Conservation (phyloP, 1,140 invertebrate genomes). For the Coenobita brevimanus region DNA sequence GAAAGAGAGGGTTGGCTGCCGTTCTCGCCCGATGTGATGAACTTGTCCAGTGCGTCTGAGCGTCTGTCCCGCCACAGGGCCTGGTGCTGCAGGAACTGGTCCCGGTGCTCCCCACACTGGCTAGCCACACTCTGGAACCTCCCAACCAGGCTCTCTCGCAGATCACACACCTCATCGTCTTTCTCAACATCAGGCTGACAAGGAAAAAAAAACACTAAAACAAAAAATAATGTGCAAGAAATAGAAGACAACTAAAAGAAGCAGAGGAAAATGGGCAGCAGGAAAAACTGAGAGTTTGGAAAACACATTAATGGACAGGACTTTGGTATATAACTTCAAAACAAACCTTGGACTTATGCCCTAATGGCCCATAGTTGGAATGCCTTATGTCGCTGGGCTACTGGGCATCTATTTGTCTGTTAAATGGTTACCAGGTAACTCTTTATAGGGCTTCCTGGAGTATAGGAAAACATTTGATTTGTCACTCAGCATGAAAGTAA, state of each 20-base stretch:
- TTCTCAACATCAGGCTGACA: constrained; percentile 57
- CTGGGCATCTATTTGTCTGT: too few species aligned
- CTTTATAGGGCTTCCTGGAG: too few species aligned
- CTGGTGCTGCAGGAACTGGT: constrained; percentile 62
- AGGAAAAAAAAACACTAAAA: neutral
- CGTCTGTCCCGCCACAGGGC: constrained; percentile 63
- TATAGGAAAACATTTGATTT: too few species aligned
- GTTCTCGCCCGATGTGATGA: constrained; percentile 58
- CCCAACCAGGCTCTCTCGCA: constrained; percentile 45
- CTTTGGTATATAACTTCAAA: too few species aligned
- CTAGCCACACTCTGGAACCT: constrained; percentile 50
- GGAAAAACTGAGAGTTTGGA: too few species aligned
- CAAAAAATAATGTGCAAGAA: neutral
- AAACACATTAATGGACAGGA: too few species aligned
- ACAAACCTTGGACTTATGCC: too few species aligned
- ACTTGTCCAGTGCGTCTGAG: constrained; percentile 45
- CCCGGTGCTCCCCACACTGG: constrained; percentile 47
- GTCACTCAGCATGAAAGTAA: too few species aligned
- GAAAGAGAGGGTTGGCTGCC: constrained; percentile 46
- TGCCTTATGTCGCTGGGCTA: too few species aligned
- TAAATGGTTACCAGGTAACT: too few species aligned
- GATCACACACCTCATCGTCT: constrained; percentile 53
- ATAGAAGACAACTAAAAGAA: neutral
- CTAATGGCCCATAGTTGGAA: too few species aligned
- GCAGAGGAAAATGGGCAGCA: too few species aligned